These are phyloP conservation scores for Agrotis segetum DNA, from an alignment of 2,888 invertebrate genomes.

Conservation along the genomic window DNA sequence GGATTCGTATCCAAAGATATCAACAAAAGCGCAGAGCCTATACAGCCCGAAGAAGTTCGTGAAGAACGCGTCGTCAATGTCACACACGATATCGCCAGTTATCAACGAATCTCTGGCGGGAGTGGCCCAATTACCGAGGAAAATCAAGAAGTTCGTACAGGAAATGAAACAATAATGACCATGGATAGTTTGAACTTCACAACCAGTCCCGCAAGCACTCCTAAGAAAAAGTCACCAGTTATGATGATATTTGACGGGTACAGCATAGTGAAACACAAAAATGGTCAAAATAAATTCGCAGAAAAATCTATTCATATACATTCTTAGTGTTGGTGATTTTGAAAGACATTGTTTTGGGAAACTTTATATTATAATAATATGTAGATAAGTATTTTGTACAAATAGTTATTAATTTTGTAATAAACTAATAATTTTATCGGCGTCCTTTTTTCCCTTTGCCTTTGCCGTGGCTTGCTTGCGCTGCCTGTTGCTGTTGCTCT, in stretches of 20 bases:
- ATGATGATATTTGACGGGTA: constrained; percentile 87
- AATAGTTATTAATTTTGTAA: constrained; percentile 54
- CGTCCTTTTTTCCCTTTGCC: constrained; percentile 89
- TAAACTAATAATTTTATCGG: constrained; percentile 76
- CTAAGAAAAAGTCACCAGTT: constrained; percentile 71
- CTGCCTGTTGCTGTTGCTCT: constrained; percentile 84
- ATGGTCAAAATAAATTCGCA: constrained; percentile 82
- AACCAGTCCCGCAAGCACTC: constrained; percentile 57
- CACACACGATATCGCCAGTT: constrained; percentile 81
- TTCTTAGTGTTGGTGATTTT: constrained; percentile 59
- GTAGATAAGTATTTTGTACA: constrained; percentile 61
- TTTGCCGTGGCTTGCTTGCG: constrained; percentile 79
- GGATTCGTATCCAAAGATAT: constrained; percentile 75
- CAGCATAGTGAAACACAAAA: constrained; percentile 85
- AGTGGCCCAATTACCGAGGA: constrained; percentile 83
- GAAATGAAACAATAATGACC: constrained; percentile 80
- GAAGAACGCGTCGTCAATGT: constrained; percentile 79
- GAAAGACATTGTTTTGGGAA: constrained; percentile 37
- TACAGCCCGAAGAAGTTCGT: constrained; percentile 78
- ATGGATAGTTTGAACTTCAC: constrained; percentile 60
- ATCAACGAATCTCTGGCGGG: constrained; percentile 84
- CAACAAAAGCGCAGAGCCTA: constrained; percentile 72
- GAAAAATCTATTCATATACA: constrained; percentile 81
- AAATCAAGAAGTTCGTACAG: constrained; percentile 83
- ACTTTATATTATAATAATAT: constrained; percentile 47